phyloP scores from a whole-genome alignment of 2,113 vertebrate genomes.

The Athene noctua region DNA sequence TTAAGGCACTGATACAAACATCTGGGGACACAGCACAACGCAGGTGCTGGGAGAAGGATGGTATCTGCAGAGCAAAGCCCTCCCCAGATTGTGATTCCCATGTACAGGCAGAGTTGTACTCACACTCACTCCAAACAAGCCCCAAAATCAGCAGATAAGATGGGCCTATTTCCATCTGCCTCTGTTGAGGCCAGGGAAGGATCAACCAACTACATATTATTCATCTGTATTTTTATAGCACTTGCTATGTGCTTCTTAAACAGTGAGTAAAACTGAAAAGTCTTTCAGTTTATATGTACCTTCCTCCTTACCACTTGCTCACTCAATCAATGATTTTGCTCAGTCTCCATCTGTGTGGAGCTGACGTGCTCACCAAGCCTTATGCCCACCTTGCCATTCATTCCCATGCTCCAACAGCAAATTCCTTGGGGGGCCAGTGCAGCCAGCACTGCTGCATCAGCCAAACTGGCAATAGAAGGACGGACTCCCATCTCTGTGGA shows the following conservation, averaged over 20 bases:
- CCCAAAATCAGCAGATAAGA: neutral
- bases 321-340: constrained; percentile 45
- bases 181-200: neutral
- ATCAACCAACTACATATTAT: neutral
- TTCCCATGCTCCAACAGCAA: neutral
- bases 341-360: constrained; percentile 48
- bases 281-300: neutral
- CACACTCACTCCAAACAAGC: neutral
- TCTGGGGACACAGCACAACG: neutral
- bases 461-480: neutral
- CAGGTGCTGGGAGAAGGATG: neutral
- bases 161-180: neutral
- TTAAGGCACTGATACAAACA: neutral
- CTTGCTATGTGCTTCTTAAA: constrained; percentile 13
- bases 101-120: neutral
- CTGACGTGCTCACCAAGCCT: constrained; percentile 45
- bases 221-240: constrained; percentile 10
- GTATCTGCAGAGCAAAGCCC: neutral
- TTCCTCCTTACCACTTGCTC: constrained; percentile 63
- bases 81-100: neutral
- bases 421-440: neutral
- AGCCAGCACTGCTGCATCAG: neutral
- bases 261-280: constrained; percentile 24
- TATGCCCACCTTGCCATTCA: constrained; percentile 22
- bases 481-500: neutral